Evolutionary conservation across 2,888 invertebrate genomes (phyloP).

Genomic region (Dioctria rufipes): DNA sequence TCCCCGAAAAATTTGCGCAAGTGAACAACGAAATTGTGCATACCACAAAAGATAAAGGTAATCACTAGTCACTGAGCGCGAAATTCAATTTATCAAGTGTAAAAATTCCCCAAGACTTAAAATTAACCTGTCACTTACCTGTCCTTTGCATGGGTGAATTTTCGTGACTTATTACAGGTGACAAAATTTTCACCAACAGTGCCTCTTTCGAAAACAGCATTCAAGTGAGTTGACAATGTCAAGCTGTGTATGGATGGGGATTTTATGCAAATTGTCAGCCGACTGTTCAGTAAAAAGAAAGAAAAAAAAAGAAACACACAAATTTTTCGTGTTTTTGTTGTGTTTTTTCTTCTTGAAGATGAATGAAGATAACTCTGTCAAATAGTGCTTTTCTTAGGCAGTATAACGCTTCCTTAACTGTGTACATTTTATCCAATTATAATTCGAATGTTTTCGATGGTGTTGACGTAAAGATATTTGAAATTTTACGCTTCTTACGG

Average conservation of each 20-base stretch:
- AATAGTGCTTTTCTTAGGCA: constrained; percentile 11
- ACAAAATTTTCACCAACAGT: constrained; percentile 39
- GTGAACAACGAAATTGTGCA: neutral
- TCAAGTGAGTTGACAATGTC: constrained; percentile 35
- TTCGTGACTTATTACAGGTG: constrained; percentile 51
- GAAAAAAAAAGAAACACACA: neutral
- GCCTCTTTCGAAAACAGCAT: constrained; percentile 24
- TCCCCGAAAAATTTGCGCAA: neutral
- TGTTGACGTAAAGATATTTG: constrained; percentile 5
- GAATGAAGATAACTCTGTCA: constrained; percentile 39
- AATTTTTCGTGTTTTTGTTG: constrained; percentile 10
- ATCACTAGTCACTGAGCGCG: constrained; percentile 32
- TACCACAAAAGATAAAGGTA: neutral
- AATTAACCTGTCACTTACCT: constrained; percentile 52
- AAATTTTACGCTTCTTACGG: neutral
- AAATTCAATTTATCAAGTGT: constrained; percentile 39
- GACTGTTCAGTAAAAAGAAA: constrained; percentile 6
- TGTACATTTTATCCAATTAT: constrained; percentile 46
- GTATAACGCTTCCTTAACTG: constrained; percentile 38
- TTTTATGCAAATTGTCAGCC: constrained; percentile 46
- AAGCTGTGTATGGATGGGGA: constrained; percentile 40
- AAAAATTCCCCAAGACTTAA: constrained; percentile 44
- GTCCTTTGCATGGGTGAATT: constrained; percentile 43
- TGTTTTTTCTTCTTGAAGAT: neutral
- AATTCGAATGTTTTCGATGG: neutral